Base-by-base conservation (phyloP, 2,113 vertebrate genomes). In the Nicator chloris region DNA sequence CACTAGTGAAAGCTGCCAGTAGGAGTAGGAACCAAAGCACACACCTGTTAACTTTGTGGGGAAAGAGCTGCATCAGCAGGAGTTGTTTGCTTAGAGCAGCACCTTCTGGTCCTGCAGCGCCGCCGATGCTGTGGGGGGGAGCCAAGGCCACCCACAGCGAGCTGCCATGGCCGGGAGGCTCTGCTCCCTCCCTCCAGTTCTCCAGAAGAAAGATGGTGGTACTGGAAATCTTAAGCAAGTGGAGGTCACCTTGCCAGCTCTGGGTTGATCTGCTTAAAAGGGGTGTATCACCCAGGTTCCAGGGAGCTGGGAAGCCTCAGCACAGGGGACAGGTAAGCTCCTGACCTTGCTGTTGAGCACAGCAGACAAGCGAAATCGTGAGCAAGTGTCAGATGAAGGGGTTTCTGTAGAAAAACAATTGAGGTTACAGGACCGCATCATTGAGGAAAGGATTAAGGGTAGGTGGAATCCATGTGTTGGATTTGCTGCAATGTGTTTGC, bases 121-220 rank as follows among this genome's bases (percentile, higher is more conserved):
- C 26, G 5, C 26, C 42, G n/a, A 65, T 5, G 61, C 51, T 70
- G 64, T 10, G 18, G 51, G 4, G 13, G 39, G 35, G 11, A 63
- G 49, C n/a, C 1, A 10, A 40, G 56, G 61, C 56, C 23, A 27
- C 26, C 8, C 50, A 33, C 0, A 2, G 17, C 0, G 0, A 47
- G 12, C n/a, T 71, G 63, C n/a, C 23, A 5, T 15, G n/a, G 79
- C 10, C 42, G 0, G 0, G 20, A 27, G 39, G 27, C 13, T 82
- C 28, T 75, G 49, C 35, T 90, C 30, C n/a, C 8, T 6, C 15
- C 31, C 35, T 64, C 44, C 51, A 33, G 4, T 57, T 23, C 26
- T 77, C 39, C 11, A 10, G 33, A 54, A 81, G 35, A 79, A 56
- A 57, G 27, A 13, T 11, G 15, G 28, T 45, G 39, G 15, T 66